Base-by-base conservation (phyloP, 2,113 vertebrate genomes). In the Chroicocephalus ridibundus region DNA sequence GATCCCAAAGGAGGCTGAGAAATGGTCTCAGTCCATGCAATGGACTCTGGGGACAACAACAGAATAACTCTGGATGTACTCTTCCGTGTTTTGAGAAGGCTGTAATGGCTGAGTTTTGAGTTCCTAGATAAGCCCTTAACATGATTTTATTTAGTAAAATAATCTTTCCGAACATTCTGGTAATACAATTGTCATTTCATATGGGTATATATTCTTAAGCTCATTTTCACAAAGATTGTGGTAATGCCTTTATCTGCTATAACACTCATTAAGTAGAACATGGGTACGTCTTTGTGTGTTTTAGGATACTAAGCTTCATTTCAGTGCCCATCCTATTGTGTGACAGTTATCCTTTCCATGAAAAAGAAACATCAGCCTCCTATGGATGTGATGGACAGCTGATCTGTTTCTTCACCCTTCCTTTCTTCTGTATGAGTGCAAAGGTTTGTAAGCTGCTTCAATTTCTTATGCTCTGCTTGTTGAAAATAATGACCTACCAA, bases 101-200 rank as follows among this genome's bases (percentile, higher is more conserved):
- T 55, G 13, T 19, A 55, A 19, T 5, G 8, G 4, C 11, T 61
- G 34, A 4, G n/a, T 11, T 46, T 58, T 81, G 40, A 91, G 46
- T n/a, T 65, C 38, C 89, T 85, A 80, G 25, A 46, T 64, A 81
- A 91, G 49, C 21, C 38, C 8, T 54, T 47, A 70, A 27, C 32
- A 68, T 62, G 14, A 82, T 79, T 91, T 80, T 65, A 32, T 69
- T 31, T 75, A 54, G 24, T 81, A 87, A 72, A 90, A 36, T 80
- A 88, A 46, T 79, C 44, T 88, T 68, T 71, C 52, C 90, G 57
- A 86, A 57, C 8, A 72, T 64, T 78, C 49, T 74, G 36, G 24
- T 88, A 78, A 90, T 90, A 93, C 85, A 93, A 20, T 52, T 97
- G 32, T 80, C 25, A 21, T 86, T 96, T 93, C 49, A 64, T 87